Base-by-base conservation (phyloP, 2,888 invertebrate species). In the Hofmannophila pseudospretella region DNA sequence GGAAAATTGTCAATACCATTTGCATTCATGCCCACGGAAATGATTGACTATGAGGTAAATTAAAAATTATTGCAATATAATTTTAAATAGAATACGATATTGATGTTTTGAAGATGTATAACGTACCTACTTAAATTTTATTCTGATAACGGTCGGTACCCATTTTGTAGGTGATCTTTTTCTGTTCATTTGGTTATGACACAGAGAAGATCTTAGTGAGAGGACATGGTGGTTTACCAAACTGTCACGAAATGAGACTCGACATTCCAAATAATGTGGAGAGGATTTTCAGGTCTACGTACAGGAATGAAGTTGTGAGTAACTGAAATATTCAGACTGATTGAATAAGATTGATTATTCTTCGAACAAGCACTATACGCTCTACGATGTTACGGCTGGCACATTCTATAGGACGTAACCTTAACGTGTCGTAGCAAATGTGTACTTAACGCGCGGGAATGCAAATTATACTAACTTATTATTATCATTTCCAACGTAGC, bases 191-290 rank as follows among this genome's bases (percentile, higher is more conserved):
- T 42, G 86, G 85, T 16, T 82, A 79, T 33, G 80, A 85, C 3
- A 73, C 70, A 1, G 65, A 74, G 1, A 80, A 74, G 49, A 74
- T 86, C 36, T 51, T 74, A 36, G 77, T 85, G 1, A 73, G 54
- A 47, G 86, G 86, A 1, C 70, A 82, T 53, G 86, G 86, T 3
- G 84, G 84, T n/a, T 46, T 85, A 10, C 86, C 86, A 0, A 82
- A 84, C 41, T 79, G 79, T 37, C 38, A 76, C 1, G 85, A 80
- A 44, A 75, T 72, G 0, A 68, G 86, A 36, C 64, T 85, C 0
- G 84, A 85, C 46, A 63, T 84, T 8, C 86, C 86, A 0, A 51
- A 41, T 8, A 79, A 79, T 39, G 53, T 68, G 1, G 77, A 81
- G 36, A 78, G 61, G 42, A 46, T 62, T 3, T 68, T 76, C 8